These are phyloP conservation scores for Alethe diademata DNA, from an alignment of 2,113 vertebrate species.

Conservation along the genomic window DNA sequence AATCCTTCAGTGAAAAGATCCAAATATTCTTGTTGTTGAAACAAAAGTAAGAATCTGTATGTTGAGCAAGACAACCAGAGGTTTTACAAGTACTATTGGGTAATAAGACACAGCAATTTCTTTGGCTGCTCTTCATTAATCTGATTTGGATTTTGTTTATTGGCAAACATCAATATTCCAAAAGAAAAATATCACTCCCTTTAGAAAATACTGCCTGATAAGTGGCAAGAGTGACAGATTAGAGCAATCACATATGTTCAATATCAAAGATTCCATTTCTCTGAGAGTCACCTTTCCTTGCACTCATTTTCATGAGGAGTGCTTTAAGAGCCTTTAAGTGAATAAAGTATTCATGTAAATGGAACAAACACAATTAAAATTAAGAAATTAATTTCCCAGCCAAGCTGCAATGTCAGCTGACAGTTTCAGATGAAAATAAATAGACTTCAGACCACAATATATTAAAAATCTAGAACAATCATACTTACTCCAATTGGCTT, in stretches of 20 bases:
- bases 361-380: conserved; percentile 27
- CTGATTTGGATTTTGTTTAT: neutral
- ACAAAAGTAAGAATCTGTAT: neutral
- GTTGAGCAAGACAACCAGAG: neutral
- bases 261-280: neutral
- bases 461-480: conserved; percentile 48
- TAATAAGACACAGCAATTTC: neutral
- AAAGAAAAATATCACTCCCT: neutral
- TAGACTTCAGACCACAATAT: conserved; percentile 37
- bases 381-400: conserved; percentile 20
- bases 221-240: neutral
- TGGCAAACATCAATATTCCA: neutral
- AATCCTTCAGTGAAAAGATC: neutral
- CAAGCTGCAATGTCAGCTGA: conserved; percentile 23
- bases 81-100: neutral
- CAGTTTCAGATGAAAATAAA: conserved; percentile 54
- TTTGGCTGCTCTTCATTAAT: neutral
- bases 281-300: neutral
- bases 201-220: neutral
- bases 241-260: neutral
- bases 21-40: neutral
- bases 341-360: conserved; percentile 35
- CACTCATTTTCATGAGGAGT: neutral
- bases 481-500: conserved; percentile 8
- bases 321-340: conserved; percentile 22